Conservation (phyloP, 2,113 vertebrate species). For the Probosciger aterrimus region DNA sequence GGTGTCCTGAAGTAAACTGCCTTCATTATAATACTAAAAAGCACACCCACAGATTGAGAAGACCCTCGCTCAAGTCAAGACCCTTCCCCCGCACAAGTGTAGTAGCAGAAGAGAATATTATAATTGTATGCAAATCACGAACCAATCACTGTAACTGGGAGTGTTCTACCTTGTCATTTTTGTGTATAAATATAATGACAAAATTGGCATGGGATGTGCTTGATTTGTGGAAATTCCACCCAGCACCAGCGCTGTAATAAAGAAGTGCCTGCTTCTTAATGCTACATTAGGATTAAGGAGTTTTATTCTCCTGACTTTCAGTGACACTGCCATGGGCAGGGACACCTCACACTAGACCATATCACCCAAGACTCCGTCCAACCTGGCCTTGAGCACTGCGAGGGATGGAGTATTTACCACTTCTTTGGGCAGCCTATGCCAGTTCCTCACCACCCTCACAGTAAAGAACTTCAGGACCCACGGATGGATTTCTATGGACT, state of each 20-base stretch:
- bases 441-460: background rate
- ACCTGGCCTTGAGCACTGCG: background rate
- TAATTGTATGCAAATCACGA: background rate
- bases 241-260: background rate
- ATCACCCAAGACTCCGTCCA: background rate
- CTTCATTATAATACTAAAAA: background rate
- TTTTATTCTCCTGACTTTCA: background rate
- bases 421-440: background rate
- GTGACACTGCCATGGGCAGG: background rate
- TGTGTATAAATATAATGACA: background rate
- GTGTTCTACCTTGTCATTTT: background rate
- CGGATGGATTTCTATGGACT: background rate
- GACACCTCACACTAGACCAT: background rate
- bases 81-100: background rate
- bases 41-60: background rate
- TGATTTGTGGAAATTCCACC: background rate
- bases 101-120: background rate
- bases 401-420: background rate
- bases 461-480: background rate
- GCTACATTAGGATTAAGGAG: background rate
- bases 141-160: background rate
- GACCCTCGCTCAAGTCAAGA: background rate
- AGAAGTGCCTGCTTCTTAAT: background rate
- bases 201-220: background rate
- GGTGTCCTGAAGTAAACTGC: background rate